Percentiles rank a stretch among this genome's conserved stretches.
These are phyloP conservation scores for Noctua comes DNA, from an alignment of 2,888 invertebrate species.

Conservation along the genomic window DNA sequence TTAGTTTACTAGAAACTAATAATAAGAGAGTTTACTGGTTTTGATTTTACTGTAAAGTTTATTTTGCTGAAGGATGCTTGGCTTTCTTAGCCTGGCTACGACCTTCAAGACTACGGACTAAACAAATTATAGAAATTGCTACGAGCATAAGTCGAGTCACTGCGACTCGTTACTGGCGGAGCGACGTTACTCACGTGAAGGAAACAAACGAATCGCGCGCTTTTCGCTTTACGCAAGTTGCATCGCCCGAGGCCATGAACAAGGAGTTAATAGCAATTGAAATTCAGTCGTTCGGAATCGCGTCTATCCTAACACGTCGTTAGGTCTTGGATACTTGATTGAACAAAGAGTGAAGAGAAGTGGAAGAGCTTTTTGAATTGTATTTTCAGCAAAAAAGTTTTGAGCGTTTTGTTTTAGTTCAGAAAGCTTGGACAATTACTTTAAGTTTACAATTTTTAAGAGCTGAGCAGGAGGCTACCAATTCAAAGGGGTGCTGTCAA, in stretches of 20 bases:
- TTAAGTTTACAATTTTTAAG: background rate
- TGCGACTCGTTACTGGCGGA: background rate
- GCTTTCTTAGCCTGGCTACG: background rate
- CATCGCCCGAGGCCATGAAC: background rate
- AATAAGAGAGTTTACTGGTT: background rate
- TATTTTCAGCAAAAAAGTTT: background rate
- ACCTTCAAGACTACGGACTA: too few species aligned
- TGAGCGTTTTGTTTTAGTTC: background rate
- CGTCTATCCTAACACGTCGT: slow-evolving; percentile 13
- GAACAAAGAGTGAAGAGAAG: slow-evolving; percentile 21
- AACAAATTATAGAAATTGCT: too few species aligned
- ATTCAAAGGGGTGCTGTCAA: background rate
- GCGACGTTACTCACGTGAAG: background rate
- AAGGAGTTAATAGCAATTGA: slow-evolving; percentile 15
- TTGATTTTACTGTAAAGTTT: background rate
- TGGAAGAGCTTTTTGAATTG: background rate
- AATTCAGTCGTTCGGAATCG: slow-evolving; percentile 35
- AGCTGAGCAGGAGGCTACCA: background rate
- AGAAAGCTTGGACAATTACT: background rate
- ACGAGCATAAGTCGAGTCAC: background rate
- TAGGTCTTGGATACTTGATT: slow-evolving; percentile 22
- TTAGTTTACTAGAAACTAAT: slow-evolving; percentile 9
- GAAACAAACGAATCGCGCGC: background rate
- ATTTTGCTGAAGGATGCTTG: background rate
- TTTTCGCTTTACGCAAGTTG: background rate